Percentiles rank a stretch among this genome's conserved stretches.
phyloP scores from a whole-genome alignment of 2,113 vertebrate genomes.

The Barbus barbus region DNA sequence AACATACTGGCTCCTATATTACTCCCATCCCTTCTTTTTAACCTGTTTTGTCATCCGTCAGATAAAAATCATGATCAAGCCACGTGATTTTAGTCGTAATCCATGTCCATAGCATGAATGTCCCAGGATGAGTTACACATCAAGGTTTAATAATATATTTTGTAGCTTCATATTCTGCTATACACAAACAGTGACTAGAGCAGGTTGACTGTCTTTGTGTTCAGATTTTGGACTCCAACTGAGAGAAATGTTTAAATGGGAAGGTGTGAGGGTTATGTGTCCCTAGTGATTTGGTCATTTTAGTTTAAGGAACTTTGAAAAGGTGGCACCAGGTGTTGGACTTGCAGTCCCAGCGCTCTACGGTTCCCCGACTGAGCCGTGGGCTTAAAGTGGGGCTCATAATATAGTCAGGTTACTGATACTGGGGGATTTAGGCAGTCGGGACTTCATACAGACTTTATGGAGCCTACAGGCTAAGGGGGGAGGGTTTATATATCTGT shows the following conservation, averaged over 20 bases:
- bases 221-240: background rate
- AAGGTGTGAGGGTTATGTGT: background rate
- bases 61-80: background rate
- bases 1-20: no score
- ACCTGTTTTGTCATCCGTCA: no score
- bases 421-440: slow-evolving; percentile 49
- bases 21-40: no score
- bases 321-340: slow-evolving; percentile 14
- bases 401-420: slow-evolving; percentile 50
- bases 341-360: background rate
- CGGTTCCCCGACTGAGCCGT: background rate
- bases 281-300: background rate
- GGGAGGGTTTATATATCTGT: slow-evolving; percentile 11
- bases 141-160: background rate
- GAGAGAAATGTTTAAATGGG: background rate
- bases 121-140: background rate
- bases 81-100: background rate
- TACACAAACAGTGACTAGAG: background rate
- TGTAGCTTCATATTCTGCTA: background rate
- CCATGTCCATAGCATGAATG: background rate
- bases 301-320: slow-evolving; percentile 3
- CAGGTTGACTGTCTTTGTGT: background rate
- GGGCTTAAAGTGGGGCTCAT: slow-evolving; percentile 14
- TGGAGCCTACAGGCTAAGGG: slow-evolving; percentile 49
- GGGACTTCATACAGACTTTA: slow-evolving; percentile 53